These are phyloP conservation scores for Anodontia alba DNA, from an alignment of 2,888 invertebrate genomes.

Conservation along the genomic window DNA sequence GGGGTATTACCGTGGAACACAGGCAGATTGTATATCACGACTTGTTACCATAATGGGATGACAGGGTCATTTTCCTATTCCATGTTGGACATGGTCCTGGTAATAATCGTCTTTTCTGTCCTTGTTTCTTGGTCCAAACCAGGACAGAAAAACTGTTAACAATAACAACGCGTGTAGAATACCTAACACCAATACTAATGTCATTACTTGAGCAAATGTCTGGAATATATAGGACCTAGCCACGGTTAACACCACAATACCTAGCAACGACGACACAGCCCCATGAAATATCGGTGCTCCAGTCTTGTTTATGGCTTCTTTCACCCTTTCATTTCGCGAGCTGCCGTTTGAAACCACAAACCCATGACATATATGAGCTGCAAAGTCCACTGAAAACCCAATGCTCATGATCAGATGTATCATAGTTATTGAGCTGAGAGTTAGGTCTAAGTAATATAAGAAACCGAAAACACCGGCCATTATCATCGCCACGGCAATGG, in stretches of 20 bases:
- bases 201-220: slow-evolving; percentile 69
- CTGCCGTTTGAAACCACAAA: slow-evolving; percentile 57
- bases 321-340: slow-evolving; percentile 46
- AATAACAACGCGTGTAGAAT: slow-evolving; percentile 61
- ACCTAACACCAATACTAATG: slow-evolving; percentile 66
- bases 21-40: no score
- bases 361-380: slow-evolving; percentile 75
- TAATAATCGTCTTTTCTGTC: not conserved
- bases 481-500: slow-evolving; percentile 72
- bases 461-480: slow-evolving; percentile 77
- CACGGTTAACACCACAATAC: slow-evolving; percentile 59
- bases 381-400: slow-evolving; percentile 77
- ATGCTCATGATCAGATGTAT: slow-evolving; percentile 78
- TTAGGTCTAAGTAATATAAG: slow-evolving; percentile 60
- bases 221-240: slow-evolving; percentile 65
- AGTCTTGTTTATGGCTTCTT: slow-evolving; percentile 53
- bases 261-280: slow-evolving; percentile 68
- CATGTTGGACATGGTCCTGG: no score
- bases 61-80: no score
- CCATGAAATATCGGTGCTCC: slow-evolving; percentile 70
- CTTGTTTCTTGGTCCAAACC: slow-evolving; percentile 35
- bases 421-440: slow-evolving; percentile 77
- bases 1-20: no score
- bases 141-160: slow-evolving; percentile 64
- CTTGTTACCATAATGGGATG: no score